A percentile compares a stretch with the other conserved stretches of the same genome.
Evolutionary conservation across 2,113 vertebrate genomes (phyloP).

Genomic region (Stigmatopora nigra): DNA sequence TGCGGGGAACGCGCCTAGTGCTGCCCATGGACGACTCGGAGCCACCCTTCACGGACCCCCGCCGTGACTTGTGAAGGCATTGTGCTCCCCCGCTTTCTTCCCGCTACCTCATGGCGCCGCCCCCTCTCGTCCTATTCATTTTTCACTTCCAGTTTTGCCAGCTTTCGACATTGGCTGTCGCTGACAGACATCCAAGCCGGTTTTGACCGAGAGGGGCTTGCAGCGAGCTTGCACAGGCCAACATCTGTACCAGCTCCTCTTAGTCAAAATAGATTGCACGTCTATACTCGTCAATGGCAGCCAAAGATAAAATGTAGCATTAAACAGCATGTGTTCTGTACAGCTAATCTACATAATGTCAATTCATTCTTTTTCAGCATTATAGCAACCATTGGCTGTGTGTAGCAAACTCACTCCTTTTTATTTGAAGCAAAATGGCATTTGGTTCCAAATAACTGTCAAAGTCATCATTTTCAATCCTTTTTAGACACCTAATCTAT

Average conservation of each 20-base stretch:
- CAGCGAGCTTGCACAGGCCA: no score
- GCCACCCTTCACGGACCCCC: slow-evolving; percentile 71
- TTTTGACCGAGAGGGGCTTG: no score
- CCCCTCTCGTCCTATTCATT: slow-evolving; percentile 40
- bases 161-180: slow-evolving; percentile 17
- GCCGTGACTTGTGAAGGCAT: slow-evolving; percentile 42
- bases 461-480: no score
- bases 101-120: slow-evolving; percentile 11
- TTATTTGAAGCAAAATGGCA: slow-evolving; percentile 26
- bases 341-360: slow-evolving; percentile 20
- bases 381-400: slow-evolving; percentile 57
- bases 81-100: slow-evolving; percentile 1
- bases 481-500: neutral
- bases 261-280: no score
- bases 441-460: neutral
- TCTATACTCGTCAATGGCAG: no score
- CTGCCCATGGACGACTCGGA: slow-evolving; percentile 95
- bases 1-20: slow-evolving; percentile 88
- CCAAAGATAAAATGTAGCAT: slow-evolving; percentile 35
- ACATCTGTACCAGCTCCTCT: no score
- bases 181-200: no score
- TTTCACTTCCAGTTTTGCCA: slow-evolving; percentile 25
- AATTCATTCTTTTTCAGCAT: slow-evolving; percentile 39
- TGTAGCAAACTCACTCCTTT: slow-evolving; percentile 49
- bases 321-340: slow-evolving; percentile 58